Evolutionary conservation across 2,797 vertebrate species (phyloP).

Genomic region (Manis javanica): DNA sequence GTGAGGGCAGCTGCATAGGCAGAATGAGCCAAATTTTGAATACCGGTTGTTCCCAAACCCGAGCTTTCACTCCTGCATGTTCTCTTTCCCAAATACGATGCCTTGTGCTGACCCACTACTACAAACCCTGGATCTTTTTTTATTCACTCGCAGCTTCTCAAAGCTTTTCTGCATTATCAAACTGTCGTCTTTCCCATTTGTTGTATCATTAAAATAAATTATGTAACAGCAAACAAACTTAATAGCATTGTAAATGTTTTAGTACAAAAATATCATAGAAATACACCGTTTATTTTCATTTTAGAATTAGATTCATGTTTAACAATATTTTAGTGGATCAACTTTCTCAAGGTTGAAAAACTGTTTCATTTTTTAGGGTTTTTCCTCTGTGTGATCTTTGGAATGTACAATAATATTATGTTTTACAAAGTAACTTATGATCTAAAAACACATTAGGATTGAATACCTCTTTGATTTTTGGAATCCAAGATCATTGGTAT

Average conservation of each 20-base stretch:
- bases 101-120: background rate
- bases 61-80: background rate
- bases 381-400: background rate
- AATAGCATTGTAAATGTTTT: conserved; percentile 8
- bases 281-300: background rate
- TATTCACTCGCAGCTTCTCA: background rate
- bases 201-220: background rate
- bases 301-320: background rate
- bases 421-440: background rate
- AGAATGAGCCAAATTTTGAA: background rate
- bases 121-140: background rate
- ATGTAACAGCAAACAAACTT: background rate
- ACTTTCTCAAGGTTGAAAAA: background rate
- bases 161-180: background rate
- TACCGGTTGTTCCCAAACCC: background rate
- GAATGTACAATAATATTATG: background rate
- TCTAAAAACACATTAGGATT: background rate
- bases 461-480: background rate
- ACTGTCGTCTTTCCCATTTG: background rate
- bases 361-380: background rate
- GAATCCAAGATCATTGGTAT: background rate
- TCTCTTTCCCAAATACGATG: background rate
- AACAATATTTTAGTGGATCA: background rate
- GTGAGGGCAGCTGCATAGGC: background rate
- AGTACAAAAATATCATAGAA: background rate